phyloP scores from a whole-genome alignment of 2,113 vertebrate genomes.

The Hemicordylus capensis region DNA sequence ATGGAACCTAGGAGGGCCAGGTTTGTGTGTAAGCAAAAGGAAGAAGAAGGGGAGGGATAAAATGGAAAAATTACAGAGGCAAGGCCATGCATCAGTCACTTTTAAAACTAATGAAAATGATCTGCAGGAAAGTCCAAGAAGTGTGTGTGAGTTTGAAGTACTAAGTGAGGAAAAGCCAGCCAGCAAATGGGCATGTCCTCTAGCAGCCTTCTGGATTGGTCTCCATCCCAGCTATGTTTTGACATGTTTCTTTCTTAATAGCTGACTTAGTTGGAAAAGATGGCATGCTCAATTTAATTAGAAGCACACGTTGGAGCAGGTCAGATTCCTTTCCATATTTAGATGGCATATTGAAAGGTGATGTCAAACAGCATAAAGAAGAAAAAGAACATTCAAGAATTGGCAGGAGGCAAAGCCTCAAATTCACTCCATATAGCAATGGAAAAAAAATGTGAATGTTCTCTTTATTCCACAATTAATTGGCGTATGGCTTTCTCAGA shows the following conservation, averaged over 20 bases:
- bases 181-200: neutral
- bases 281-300: conserved; percentile 15
- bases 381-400: conserved; percentile 25
- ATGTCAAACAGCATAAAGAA: conserved; percentile 4
- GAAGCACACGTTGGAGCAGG: conserved; percentile 20
- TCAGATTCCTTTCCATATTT: conserved; percentile 27
- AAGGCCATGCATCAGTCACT: fast-evolving
- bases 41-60: neutral
- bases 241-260: neutral
- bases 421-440: conserved; percentile 26
- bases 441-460: conserved; percentile 18
- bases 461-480: conserved; percentile 19
- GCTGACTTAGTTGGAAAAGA: conserved; percentile 23
- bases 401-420: neutral
- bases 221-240: neutral
- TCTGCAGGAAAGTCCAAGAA: neutral
- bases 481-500: neutral
- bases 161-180: neutral
- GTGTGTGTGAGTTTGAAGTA: neutral
- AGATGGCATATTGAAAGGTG: conserved; percentile 14
- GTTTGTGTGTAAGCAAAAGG: neutral
- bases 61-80: neutral
- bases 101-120: neutral
- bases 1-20: too few relatives aligned
- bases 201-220: neutral